A percentile compares a stretch with the other conserved stretches of the same genome.
Conservation (phyloP, 2,888 invertebrate genomes). For the Catocala fraxini region DNA sequence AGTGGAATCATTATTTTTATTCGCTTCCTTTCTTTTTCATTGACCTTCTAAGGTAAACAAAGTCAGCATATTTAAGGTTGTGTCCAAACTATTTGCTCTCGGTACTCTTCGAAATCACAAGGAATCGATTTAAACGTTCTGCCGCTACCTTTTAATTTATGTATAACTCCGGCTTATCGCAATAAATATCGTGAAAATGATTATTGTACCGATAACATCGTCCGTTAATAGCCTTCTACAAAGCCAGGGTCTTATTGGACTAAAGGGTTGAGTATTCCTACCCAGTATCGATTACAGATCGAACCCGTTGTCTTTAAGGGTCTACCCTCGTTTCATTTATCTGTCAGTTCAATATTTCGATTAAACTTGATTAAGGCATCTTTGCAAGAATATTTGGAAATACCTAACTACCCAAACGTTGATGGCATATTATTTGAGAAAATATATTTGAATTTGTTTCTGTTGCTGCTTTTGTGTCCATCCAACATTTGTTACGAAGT, state of each 20-base stretch:
- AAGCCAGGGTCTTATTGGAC: slow-evolving; percentile 56
- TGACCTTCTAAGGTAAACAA: slow-evolving; percentile 12
- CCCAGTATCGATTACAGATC: slow-evolving; percentile 64
- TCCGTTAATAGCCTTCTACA: slow-evolving; percentile 53
- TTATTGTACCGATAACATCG: slow-evolving; percentile 52
- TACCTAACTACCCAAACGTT: slow-evolving; percentile 24
- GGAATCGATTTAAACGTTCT: slow-evolving; percentile 3
- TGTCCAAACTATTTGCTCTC: slow-evolving; percentile 25
- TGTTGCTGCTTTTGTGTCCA: neutral
- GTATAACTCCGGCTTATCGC: slow-evolving; percentile 30
- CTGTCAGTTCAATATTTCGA: slow-evolving; percentile 66
- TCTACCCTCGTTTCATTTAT: slow-evolving; percentile 65
- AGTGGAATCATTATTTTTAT: slow-evolving; percentile 15
- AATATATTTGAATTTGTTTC: slow-evolving; percentile 24
- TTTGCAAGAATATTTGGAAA: slow-evolving; percentile 43
- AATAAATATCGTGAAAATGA: slow-evolving; percentile 47
- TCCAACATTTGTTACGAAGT: too few species aligned
- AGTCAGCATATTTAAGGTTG: slow-evolving; percentile 12
- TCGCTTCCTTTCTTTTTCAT: neutral
- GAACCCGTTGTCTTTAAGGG: slow-evolving; percentile 58
- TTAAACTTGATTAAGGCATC: slow-evolving; percentile 57
- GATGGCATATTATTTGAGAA: slow-evolving; percentile 31
- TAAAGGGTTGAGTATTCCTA: slow-evolving; percentile 58
- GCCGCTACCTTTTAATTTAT: slow-evolving; percentile 14
- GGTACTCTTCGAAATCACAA: neutral